Percentiles rank a stretch among this genome's conserved stretches.
Conservation (phyloP, 1,140 invertebrate genomes). For the Drosophila aff. region DNA sequence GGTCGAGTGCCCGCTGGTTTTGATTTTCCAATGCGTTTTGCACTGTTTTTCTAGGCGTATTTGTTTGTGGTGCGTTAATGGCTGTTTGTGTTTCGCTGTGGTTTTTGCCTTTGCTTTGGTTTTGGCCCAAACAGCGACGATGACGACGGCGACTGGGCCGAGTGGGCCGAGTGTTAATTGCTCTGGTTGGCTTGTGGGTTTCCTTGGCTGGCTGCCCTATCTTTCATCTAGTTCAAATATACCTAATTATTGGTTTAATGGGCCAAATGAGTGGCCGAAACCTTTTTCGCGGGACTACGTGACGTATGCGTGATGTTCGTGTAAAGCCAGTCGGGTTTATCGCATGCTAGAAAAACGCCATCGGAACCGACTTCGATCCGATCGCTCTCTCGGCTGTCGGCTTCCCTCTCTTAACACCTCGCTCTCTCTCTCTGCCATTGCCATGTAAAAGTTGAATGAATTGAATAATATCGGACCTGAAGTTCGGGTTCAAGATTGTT, state of each 20-base stretch:
- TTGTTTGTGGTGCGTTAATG: conserved; percentile 56
- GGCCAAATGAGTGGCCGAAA: conserved; percentile 40
- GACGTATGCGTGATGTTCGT: conserved; percentile 56
- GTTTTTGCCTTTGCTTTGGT: conserved; percentile 6
- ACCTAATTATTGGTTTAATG: conserved; percentile 56
- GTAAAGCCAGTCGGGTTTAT: conserved; percentile 26
- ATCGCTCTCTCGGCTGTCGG: neutral
- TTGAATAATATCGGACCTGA: conserved; percentile 62
- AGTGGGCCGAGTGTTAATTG: conserved; percentile 55
- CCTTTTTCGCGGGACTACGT: conserved; percentile 47
- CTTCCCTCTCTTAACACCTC: neutral
- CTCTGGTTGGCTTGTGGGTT: conserved; percentile 27
- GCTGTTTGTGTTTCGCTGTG: conserved; percentile 35
- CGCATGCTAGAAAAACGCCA: conserved; percentile 57
- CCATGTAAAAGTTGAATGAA: conserved; percentile 80
- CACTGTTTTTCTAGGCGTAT: conserved; percentile 38
- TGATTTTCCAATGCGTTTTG: conserved; percentile 62
- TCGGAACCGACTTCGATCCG: conserved; percentile 1
- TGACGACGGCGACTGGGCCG: conserved; percentile 20
- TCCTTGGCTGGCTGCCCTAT: conserved; percentile 43
- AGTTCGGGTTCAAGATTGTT: conserved; percentile 74
- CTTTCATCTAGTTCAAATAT: conserved; percentile 46
- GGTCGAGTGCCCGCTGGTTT: conserved; percentile 37
- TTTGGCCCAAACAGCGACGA: conserved; percentile 4
- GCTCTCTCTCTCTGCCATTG: conserved; percentile 39